phyloP scores from a whole-genome alignment of 2,797 vertebrate genomes.

The Allobates femoralis region DNA sequence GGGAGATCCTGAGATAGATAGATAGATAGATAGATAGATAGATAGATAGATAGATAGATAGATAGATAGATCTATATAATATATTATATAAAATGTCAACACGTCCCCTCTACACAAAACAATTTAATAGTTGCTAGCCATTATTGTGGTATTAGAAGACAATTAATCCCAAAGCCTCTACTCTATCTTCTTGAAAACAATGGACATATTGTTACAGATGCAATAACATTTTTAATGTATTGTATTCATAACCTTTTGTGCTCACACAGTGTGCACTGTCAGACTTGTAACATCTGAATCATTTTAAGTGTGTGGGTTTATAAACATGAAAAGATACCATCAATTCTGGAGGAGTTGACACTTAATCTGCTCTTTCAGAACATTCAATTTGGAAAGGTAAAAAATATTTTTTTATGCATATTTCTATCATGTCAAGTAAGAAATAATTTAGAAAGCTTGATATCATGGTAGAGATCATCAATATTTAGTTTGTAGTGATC shows the following conservation, averaged over 20 bases:
- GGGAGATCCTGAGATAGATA: too few relatives aligned
- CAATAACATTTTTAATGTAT: neutral
- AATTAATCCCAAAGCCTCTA: too few relatives aligned
- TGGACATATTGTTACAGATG: neutral
- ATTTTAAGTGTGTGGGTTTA: constrained; percentile 17
- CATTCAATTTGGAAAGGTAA: neutral
- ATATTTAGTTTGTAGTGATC: neutral
- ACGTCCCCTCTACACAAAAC: too few relatives aligned
- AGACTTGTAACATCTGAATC: neutral
- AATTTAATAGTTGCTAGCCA: too few relatives aligned
- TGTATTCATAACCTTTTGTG: neutral
- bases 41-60: too few relatives aligned
- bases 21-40: too few relatives aligned
- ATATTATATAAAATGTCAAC: too few relatives aligned
- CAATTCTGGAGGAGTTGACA: constrained; percentile 22
- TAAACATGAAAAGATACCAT: constrained; percentile 6
- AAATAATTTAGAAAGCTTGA: neutral
- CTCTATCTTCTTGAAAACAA: too few relatives aligned
- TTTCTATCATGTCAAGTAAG: neutral
- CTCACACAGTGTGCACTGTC: neutral
- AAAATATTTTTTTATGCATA: neutral
- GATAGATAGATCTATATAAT: too few relatives aligned
- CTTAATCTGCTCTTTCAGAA: neutral
- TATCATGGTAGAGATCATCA: neutral
- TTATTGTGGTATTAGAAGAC: too few relatives aligned